Evolutionary conservation across 2,113 vertebrate species (phyloP), one percentile per base, ranked within the genome.

Genomic region (Potamarius usumacintae): DNA sequence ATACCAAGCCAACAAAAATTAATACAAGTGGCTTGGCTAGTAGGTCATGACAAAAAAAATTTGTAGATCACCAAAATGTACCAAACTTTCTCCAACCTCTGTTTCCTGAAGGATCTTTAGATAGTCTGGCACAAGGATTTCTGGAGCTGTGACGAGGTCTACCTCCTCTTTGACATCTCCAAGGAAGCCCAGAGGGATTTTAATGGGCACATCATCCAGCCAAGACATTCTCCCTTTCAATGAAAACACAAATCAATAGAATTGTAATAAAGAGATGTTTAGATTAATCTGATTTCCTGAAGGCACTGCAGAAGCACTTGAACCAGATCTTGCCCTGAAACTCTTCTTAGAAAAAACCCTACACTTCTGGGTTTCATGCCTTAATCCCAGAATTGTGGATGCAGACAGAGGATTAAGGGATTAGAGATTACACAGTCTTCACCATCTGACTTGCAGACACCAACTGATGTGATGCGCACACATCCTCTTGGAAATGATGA

Each of bases 201-300:
- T 96, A 91, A 99, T 96, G 27, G 97, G 95, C 80, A 99, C 86
- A 7, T 94, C 96, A 30, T 98, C 96, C 86, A 99, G 95, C 86
- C 90, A 94, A 87, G 84, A 94, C 95, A 95, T 96, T 4, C 22
- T 82, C 0, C 25, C 53, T 2, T 9, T 88, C 69, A 57, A 84
- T 85, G 74, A 77, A 85, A 78, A 87, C 15, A 89, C 3, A 52
- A 80, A 80, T 27, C 17, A 50, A 53, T 71, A 91, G 52, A 81
- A 85, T 60, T 30, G 15, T 20, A 27, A 17, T 30, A 18, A 81
- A 83, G 11, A 34, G 25, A 30, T 20, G 14, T n/a, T 71, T 71
- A n/a, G 5, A 69, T 57, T 67, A 48, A 14, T 71, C n/a, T 20
- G 50, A 69, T 55, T 84, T 84, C 53, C 22, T 58, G 12, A 85